These are phyloP conservation scores for Monoplex corrugatus DNA, from an alignment of 2,888 invertebrate genomes.

Conservation along the genomic window DNA sequence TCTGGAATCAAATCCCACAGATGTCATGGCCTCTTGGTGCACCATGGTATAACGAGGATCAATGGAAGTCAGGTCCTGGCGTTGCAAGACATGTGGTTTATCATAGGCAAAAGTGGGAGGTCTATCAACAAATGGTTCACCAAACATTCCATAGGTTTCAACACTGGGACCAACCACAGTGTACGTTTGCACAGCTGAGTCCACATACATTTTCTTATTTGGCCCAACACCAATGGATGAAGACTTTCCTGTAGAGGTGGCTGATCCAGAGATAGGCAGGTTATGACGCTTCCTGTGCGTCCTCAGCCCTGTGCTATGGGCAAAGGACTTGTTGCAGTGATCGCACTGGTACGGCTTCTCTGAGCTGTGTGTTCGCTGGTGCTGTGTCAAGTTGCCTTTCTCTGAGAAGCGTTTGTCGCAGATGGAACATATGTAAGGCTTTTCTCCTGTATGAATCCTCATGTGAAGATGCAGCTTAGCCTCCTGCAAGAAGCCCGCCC, in stretches of 20 bases:
- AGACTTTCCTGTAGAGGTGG: conserved; percentile 27
- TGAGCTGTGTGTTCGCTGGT: conserved; percentile 42
- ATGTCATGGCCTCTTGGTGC: conserved; percentile 48
- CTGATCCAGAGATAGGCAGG: background rate
- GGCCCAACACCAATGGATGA: conserved; percentile 16
- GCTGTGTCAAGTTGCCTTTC: conserved; percentile 47
- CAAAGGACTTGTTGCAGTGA: conserved; percentile 48
- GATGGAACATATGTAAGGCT: conserved; percentile 40
- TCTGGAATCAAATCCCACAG: conserved; percentile 44
- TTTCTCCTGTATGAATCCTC: conserved; percentile 48
- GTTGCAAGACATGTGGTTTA: conserved; percentile 44
- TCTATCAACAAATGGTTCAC: conserved; percentile 41
- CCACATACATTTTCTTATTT: conserved; percentile 50
- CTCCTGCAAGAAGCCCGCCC: conserved; percentile 49
- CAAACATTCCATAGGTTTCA: conserved; percentile 38
- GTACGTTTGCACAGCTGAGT: conserved; percentile 48
- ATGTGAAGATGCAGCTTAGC: conserved; percentile 46
- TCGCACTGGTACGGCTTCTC: conserved; percentile 47
- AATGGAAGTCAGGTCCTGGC: conserved; percentile 41
- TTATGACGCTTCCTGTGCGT: conserved; percentile 48
- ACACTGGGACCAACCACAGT: conserved; percentile 48
- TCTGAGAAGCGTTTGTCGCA: conserved; percentile 51
- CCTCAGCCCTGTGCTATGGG: conserved; percentile 43
- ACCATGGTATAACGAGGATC: conserved; percentile 47
- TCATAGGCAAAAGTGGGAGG: conserved; percentile 47